These are phyloP conservation scores for Leptopilina syphax DNA, from an alignment of 2,888 invertebrate species.

Conservation along the genomic window DNA sequence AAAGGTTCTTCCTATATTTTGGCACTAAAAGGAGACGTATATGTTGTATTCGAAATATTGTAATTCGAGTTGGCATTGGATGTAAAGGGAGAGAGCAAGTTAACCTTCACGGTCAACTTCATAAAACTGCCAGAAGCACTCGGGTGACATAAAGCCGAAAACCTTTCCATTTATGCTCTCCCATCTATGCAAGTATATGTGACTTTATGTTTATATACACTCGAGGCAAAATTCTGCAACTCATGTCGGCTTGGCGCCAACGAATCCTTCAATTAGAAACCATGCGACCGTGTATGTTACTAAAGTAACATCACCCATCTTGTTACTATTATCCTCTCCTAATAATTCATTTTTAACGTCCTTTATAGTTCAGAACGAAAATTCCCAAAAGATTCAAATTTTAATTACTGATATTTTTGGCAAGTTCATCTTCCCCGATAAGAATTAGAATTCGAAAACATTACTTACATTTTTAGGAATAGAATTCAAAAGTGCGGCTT, in stretches of 20 bases:
- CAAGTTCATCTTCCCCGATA: too few relatives aligned
- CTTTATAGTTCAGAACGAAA: background rate
- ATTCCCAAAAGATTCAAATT: too few relatives aligned
- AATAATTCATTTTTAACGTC: background rate
- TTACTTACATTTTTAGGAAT: background rate
- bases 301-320: conserved; percentile 22
- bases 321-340: conserved; percentile 12
- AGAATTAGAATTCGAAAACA: background rate
- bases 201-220: conserved; percentile 2
- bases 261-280: conserved; percentile 28
- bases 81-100: conserved; percentile 24
- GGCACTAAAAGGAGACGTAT: background rate
- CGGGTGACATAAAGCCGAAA: conserved; percentile 36
- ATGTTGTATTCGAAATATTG: conserved; percentile 16
- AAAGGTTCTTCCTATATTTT: background rate
- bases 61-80: conserved; percentile 19
- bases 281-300: background rate
- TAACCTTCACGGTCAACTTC: conserved; percentile 27
- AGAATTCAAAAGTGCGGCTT: background rate
- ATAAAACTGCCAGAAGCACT: conserved; percentile 37
- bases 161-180: conserved; percentile 24
- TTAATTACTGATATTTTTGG: too few relatives aligned
- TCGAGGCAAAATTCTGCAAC: conserved; percentile 32
- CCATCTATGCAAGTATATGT: background rate
- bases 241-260: conserved; percentile 30